These are phyloP conservation scores for Elanus axillaris DNA, from an alignment of 2,113 vertebrate species.

Conservation along the genomic window DNA sequence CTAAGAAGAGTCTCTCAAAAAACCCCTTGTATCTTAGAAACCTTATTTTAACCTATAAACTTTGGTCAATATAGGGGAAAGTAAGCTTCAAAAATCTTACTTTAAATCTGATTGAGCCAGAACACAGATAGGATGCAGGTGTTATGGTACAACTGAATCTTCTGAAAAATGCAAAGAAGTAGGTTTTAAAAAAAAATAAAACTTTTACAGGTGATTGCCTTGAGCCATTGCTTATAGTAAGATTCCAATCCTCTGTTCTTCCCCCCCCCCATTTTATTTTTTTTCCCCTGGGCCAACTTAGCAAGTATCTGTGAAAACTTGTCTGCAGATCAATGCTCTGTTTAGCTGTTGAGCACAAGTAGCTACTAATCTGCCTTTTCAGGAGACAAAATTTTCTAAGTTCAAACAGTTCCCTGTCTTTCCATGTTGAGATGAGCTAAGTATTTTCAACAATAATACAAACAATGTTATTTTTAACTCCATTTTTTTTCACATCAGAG, in stretches of 20 bases:
- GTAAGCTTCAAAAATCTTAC: neutral
- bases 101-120: neutral
- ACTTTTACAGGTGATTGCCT: neutral
- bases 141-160: neutral
- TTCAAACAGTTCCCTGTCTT: neutral
- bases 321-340: neutral
- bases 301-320: neutral
- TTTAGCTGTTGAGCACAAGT: neutral
- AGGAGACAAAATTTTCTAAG: neutral
- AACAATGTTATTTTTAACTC: neutral
- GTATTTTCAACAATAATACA: neutral
- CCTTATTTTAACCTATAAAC: neutral
- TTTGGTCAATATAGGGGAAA: neutral
- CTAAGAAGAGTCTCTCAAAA: neutral
- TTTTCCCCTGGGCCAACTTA: neutral
- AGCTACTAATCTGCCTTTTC: neutral
- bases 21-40: rapidly evolving
- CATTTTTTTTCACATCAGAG: neutral
- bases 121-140: neutral
- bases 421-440: neutral
- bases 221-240: neutral
- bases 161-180: neutral
- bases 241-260: rapidly evolving
- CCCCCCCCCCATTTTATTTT: too few relatives aligned
- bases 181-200: neutral